phyloP scores from a whole-genome alignment of 2,113 vertebrate genomes.

The Carassius auratus region DNA sequence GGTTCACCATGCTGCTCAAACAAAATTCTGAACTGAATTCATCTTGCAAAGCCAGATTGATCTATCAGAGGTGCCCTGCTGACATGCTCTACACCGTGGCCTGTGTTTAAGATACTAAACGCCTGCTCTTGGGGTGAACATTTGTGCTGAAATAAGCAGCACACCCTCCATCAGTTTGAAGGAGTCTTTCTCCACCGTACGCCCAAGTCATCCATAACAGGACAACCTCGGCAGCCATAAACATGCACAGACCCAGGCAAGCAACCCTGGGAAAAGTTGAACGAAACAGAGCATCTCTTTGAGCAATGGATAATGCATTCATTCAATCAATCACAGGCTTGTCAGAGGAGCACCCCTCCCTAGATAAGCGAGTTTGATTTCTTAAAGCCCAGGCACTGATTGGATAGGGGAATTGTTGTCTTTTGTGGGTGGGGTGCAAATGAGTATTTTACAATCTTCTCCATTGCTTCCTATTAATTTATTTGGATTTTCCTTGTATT shows the following conservation, averaged over 20 bases:
- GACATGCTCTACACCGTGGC: slow-evolving; percentile 62
- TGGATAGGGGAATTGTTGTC: slow-evolving; percentile 59
- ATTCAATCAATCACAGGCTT: slow-evolving; percentile 62
- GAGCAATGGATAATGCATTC: slow-evolving; percentile 61
- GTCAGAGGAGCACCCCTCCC: slow-evolving; percentile 57
- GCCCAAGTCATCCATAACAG: slow-evolving; percentile 68
- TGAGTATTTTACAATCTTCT: slow-evolving; percentile 62
- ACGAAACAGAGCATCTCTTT: slow-evolving; percentile 60
- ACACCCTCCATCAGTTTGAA: slow-evolving; percentile 59
- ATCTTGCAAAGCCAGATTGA: slow-evolving; percentile 68
- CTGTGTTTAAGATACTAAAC: slow-evolving; percentile 61
- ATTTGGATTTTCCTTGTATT: slow-evolving; percentile 72
- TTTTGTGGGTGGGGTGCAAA: slow-evolving; percentile 54
- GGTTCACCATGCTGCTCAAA: slow-evolving; percentile 47
- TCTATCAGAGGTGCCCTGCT: slow-evolving; percentile 60
- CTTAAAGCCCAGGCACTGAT: slow-evolving; percentile 66
- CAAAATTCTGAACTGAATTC: slow-evolving; percentile 57
- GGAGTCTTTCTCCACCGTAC: slow-evolving; percentile 52
- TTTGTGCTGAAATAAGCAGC: slow-evolving; percentile 75
- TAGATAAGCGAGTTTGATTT: slow-evolving; percentile 67
- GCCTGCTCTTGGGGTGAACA: slow-evolving; percentile 34
- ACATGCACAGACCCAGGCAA: background rate
- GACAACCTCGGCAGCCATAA: background rate
- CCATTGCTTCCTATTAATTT: slow-evolving; percentile 70
- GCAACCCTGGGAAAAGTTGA: slow-evolving; percentile 34